Evolutionary conservation across 2,888 invertebrate species (phyloP), one percentile per base, ranked within the genome.

Genomic region (Micropterix aruncella): DNA sequence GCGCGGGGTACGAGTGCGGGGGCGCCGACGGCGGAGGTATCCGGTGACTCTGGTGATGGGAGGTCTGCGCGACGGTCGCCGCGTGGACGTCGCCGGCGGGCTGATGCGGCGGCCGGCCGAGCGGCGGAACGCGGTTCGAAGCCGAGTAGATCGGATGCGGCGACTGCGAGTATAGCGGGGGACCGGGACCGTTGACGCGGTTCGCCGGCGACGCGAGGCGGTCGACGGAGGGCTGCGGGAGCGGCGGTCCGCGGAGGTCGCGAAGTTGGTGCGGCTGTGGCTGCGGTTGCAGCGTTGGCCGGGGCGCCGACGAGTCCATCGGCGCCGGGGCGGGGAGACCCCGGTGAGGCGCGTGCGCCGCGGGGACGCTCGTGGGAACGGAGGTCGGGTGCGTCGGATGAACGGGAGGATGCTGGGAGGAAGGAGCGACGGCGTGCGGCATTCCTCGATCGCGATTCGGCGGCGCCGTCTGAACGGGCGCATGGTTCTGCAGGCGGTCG

Each of bases 241-340:
- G 55, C 48, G 74, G 69, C 48, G 75, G 69, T 46, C 76, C 74
- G 55, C 79, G 80, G 1, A 81, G 81, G 3, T 82, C 74, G 56
- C 82, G 83, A 49, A 82, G 64, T 37, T 77, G 70, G 56, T 79
- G 65, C 66, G 58, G 48, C 60, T 54, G 51, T 65, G 56, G 54
- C 63, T 58, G 54, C 63, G 65, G n/a, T n/a, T n/a, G n/a, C n/a
- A n/a, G n/a, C n/a, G n/a, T n/a, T n/a, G n/a, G n/a, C 46, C 63
- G 60, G 51, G 66, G 58, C 38, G 59, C 62, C 36, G 78, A 73
- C 46, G 75, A 65, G 39, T 75, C 75, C 42, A 61, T 64, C 9
- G 72, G 63, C 2, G 70, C 60, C 62, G 60, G 9, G 63, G 63
- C 7, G 64, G 52, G 46, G 41, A 50, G 46, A 46, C 51, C 51